phyloP scores from a whole-genome alignment of 1,140 invertebrate genomes.

The Delia radicum region DNA sequence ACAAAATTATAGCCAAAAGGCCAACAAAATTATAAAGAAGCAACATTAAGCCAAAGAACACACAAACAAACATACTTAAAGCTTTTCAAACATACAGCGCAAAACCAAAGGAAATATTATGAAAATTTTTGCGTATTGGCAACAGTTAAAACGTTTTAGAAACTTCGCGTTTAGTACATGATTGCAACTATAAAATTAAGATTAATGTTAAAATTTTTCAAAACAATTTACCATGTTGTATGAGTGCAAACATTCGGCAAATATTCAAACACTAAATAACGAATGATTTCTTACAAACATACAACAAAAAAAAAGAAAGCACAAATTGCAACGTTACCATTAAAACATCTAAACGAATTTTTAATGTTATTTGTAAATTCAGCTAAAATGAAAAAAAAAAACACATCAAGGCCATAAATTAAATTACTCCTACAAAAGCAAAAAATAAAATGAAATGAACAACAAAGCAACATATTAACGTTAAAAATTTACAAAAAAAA shows the following conservation, averaged over 20 bases:
- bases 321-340: background rate
- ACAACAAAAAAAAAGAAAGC: background rate
- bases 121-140: too few species aligned
- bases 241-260: background rate
- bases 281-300: background rate
- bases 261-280: background rate
- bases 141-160: background rate
- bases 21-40: background rate
- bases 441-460: background rate
- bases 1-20: background rate
- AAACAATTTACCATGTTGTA: background rate
- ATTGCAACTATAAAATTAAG: constrained; percentile 6
- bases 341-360: background rate
- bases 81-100: background rate
- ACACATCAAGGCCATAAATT: background rate
- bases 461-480: background rate
- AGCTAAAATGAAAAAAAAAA: background rate
- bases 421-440: background rate
- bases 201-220: constrained; percentile 19
- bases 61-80: background rate
- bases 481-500: background rate
- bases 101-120: background rate
- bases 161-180: background rate
- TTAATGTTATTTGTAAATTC: background rate
- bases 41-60: background rate